These are phyloP conservation scores for Sandelia bainsii DNA, from an alignment of 2,797 vertebrate genomes.

Conservation along the genomic window DNA sequence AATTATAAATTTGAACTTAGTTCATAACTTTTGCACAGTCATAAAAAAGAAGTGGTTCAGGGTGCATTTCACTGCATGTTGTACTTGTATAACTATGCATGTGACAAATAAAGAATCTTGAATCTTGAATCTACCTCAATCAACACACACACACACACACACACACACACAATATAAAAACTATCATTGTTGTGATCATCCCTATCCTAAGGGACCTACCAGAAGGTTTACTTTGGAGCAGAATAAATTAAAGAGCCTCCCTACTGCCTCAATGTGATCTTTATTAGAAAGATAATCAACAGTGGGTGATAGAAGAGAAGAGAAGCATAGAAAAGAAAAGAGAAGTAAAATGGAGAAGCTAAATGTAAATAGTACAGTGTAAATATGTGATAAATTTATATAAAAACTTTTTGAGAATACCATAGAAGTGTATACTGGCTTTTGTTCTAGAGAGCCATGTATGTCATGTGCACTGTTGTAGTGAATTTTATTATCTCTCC, in stretches of 20 bases:
- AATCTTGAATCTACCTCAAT: no score
- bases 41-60: no score
- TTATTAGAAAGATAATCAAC: slow-evolving; percentile 45
- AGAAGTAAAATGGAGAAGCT: no score
- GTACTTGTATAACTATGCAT: no score
- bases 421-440: neutral
- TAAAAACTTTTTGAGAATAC: neutral
- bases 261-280: slow-evolving; percentile 30
- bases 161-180: neutral
- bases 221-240: slow-evolving; percentile 28
- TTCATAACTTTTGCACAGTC: no score
- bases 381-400: slow-evolving; percentile 12
- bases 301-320: neutral
- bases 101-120: no score
- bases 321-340: neutral
- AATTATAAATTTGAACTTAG: no score
- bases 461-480: neutral
- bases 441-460: neutral
- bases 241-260: slow-evolving; percentile 31
- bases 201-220: slow-evolving; percentile 1
- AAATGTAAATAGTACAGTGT: no score
- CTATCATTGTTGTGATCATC: slow-evolving; percentile 20
- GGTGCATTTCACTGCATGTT: no score
- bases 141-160: slow-evolving; percentile 10
- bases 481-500: neutral